Percentiles rank a stretch among this genome's conserved stretches.
phyloP scores from a whole-genome alignment of 2,113 vertebrate species.

The Scartelaos histophorus region DNA sequence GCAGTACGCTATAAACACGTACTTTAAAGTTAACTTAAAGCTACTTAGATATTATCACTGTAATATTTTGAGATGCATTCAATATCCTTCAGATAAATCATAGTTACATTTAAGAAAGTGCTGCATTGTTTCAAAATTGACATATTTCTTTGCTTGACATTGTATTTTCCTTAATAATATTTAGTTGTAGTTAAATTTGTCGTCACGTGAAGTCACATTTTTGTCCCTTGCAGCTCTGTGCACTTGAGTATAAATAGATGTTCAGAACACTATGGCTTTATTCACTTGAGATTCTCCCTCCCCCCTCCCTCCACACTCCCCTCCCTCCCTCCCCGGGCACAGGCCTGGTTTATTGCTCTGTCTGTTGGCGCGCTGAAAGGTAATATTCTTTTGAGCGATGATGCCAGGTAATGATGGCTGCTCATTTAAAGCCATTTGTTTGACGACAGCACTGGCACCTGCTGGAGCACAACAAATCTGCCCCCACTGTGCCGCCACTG shows the following conservation, averaged over 20 bases:
- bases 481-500: slow-evolving; percentile 23
- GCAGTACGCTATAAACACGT: no score
- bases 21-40: background rate
- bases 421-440: slow-evolving; percentile 40
- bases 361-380: slow-evolving; percentile 31
- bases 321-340: slow-evolving; percentile 1
- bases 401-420: slow-evolving; percentile 27
- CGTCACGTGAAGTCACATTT: slow-evolving; percentile 6
- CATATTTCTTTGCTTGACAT: background rate
- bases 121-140: no score
- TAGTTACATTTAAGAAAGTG: no score
- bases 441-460: slow-evolving; percentile 16
- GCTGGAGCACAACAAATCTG: slow-evolving; percentile 9
- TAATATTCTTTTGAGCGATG: slow-evolving; percentile 42
- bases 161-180: background rate
- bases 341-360: slow-evolving; percentile 12
- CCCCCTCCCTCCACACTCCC: slow-evolving; percentile 8
- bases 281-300: slow-evolving; percentile 47
- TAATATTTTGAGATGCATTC: background rate
- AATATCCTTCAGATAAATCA: background rate
- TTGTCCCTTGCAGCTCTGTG: slow-evolving; percentile 33
- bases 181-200: no score
- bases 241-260: slow-evolving; percentile 48
- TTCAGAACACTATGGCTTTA: slow-evolving; percentile 36
- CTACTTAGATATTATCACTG: background rate